phyloP scores from a whole-genome alignment of 1,140 invertebrate genomes.

The silkworm (Bombyx mori) region ASM3026992v2 NC_085108.1:8131001-8131500 shows the following conservation, averaged over 20 bases:
- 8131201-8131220: conserved; percentile 18
- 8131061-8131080: too few species aligned
- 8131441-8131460: conserved; percentile 1
- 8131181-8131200: conserved; percentile 20
- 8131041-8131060: too few species aligned
- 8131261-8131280: conserved; percentile 19
- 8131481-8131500: background rate
- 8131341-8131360: conserved; percentile 22
- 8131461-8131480: background rate
- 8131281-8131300: conserved; percentile 26
- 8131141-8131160: conserved; percentile 24
- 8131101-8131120: too few species aligned
- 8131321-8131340: conserved; percentile 14
- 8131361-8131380: background rate
- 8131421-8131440: conserved; percentile 1
- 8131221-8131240: conserved; percentile 21
- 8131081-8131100: too few species aligned
- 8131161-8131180: conserved; percentile 19
- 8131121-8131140: conserved; percentile 6
- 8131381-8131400: background rate
- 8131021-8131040: too few species aligned
- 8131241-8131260: conserved; percentile 13
- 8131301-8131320: conserved; percentile 11
- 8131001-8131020: too few species aligned
- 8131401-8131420: background rate